These are phyloP conservation scores for Caenorhabditis sulstoni DNA, from an alignment of 2,888 invertebrate species.

Conservation along the genomic window DNA sequence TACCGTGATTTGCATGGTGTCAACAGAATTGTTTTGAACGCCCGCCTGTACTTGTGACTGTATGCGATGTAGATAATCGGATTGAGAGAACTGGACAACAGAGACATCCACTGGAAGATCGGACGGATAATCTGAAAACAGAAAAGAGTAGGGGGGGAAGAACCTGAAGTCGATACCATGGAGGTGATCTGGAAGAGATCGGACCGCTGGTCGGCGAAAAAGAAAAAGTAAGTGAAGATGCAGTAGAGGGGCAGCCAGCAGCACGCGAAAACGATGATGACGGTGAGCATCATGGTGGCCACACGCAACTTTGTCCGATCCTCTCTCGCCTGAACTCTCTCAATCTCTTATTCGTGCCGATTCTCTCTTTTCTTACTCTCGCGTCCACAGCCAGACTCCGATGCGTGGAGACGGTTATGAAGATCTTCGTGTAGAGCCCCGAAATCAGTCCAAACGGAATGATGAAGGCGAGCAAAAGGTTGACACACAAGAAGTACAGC, in stretches of 20 bases:
- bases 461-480: constrained; percentile 78
- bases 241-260: constrained; percentile 80
- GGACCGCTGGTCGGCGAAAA: constrained; percentile 73
- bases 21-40: constrained; percentile 78
- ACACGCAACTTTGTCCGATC: constrained; percentile 79
- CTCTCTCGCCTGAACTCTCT: constrained; percentile 70
- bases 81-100: constrained; percentile 78
- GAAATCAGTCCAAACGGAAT: constrained; percentile 78
- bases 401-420: constrained; percentile 76
- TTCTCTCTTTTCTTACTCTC: constrained; percentile 65
- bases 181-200: constrained; percentile 66
- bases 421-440: constrained; percentile 77
- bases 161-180: constrained; percentile 38
- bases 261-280: constrained; percentile 78
- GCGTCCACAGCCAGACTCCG: constrained; percentile 80
- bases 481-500: constrained; percentile 74
- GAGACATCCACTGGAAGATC: constrained; percentile 79
- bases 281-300: constrained; percentile 80
- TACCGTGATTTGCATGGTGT: constrained; percentile 66
- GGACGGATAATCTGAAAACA: constrained; percentile 74
- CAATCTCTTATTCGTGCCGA: too few relatives aligned
- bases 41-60: constrained; percentile 78
- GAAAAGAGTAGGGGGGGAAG: neutral
- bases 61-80: constrained; percentile 80
- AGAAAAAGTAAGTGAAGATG: constrained; percentile 77